Percentiles rank a stretch among this genome's conserved stretches.
Conservation (phyloP, 2,113 vertebrate species). For the Actinemys pallida region DNA sequence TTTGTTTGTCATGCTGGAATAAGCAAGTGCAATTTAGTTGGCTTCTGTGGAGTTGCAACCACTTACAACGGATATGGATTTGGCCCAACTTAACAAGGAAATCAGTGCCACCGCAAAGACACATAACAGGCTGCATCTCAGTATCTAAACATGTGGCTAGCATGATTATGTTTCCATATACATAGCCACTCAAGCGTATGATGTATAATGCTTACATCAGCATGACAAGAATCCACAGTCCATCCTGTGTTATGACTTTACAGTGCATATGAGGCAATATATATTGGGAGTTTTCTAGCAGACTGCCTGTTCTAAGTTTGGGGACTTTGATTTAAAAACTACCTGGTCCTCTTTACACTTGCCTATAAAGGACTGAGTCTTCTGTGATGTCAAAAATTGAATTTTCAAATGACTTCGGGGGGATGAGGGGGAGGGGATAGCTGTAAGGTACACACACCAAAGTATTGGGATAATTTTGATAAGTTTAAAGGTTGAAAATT, state of each 20-base stretch:
- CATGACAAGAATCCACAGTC: background rate
- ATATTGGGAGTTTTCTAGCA: background rate
- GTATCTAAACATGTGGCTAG: background rate
- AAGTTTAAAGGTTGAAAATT: background rate
- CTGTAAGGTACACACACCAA: background rate
- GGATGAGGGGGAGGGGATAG: background rate
- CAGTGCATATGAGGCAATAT: background rate
- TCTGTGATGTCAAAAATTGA: background rate
- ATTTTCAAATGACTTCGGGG: background rate
- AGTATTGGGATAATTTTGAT: background rate
- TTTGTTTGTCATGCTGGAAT: background rate
- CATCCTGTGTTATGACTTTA: background rate
- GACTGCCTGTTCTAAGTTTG: background rate
- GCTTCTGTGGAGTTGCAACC: background rate
- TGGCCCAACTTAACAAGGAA: background rate
- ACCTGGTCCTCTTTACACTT: background rate
- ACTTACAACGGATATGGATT: background rate
- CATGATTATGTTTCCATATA: background rate
- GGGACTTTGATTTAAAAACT: background rate
- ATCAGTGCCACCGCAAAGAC: background rate
- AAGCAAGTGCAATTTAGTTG: background rate
- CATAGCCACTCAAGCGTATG: background rate
- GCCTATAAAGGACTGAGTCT: background rate
- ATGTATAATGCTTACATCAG: background rate
- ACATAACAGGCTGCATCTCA: background rate